These are phyloP conservation scores for Stenotaenia linearis DNA, from an alignment of 2,888 invertebrate genomes.

Conservation along the genomic window DNA sequence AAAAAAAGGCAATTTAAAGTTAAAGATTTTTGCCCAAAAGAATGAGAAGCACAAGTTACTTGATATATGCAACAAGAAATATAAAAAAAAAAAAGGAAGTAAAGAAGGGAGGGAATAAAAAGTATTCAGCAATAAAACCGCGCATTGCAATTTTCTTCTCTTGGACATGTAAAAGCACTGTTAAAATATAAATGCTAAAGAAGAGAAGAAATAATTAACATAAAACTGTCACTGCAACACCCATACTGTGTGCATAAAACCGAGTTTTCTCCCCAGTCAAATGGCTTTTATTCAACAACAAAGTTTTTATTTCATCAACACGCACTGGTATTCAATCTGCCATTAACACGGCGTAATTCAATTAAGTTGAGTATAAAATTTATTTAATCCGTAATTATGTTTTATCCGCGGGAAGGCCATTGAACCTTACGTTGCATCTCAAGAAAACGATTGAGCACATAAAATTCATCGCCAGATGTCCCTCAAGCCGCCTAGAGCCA, in stretches of 20 bases:
- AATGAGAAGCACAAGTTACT: constrained; percentile 3
- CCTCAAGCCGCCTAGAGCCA: constrained; percentile 7
- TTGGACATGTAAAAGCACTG: constrained; percentile 20
- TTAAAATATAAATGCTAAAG: constrained; percentile 21
- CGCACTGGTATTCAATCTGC: neutral
- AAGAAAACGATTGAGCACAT: constrained; percentile 21
- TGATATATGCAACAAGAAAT: constrained; percentile 13
- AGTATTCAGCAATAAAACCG: constrained; percentile 20
- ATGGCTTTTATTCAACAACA: neutral
- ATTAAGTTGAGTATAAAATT: neutral
- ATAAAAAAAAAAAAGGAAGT: neutral
- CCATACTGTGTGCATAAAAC: constrained; percentile 3
- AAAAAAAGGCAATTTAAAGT: constrained; percentile 24
- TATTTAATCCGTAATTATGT: neutral
- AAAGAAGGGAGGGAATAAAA: neutral
- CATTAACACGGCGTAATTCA: neutral
- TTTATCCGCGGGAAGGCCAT: neutral
- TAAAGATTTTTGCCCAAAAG: constrained; percentile 26
- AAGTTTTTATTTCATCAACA: neutral
- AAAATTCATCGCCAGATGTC: constrained; percentile 23
- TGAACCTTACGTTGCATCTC: neutral
- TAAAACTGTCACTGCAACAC: constrained; percentile 13
- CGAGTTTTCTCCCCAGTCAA: neutral
- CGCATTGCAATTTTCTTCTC: constrained; percentile 21
- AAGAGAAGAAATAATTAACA: constrained; percentile 24